Conservation (phyloP, 2,113 vertebrate genomes). For the Boleophthalmus pectinirostris region DNA sequence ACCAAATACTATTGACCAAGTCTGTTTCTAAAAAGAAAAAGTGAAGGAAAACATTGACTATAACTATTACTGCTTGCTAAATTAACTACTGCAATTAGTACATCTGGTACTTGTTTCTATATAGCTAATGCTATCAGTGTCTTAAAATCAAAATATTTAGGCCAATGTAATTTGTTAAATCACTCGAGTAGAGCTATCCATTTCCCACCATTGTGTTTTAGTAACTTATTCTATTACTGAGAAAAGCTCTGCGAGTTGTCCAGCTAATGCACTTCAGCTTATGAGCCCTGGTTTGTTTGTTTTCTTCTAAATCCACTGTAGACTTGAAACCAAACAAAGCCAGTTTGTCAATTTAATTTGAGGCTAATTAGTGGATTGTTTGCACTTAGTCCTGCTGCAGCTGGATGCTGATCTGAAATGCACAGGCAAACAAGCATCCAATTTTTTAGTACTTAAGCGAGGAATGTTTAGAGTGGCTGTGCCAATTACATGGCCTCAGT, state of each 20-base stretch:
- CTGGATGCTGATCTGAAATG: slow-evolving; percentile 8
- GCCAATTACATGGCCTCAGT: slow-evolving; percentile 13
- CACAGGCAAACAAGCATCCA: slow-evolving; percentile 6
- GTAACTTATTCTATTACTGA: slow-evolving; percentile 5
- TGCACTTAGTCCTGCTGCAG: background rate
- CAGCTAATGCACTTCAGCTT: background rate
- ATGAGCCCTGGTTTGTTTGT: slow-evolving; percentile 2
- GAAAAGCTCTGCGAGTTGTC: slow-evolving; percentile 4
- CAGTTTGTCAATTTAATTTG: slow-evolving; percentile 12
- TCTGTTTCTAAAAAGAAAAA: background rate
- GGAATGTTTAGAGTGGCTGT: slow-evolving; percentile 14
- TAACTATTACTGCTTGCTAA: background rate
- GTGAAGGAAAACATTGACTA: background rate
- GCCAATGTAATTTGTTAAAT: too few species aligned
- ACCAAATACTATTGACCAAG: slow-evolving; percentile 7
- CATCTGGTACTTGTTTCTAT: background rate
- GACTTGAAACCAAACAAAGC: slow-evolving; percentile 8
- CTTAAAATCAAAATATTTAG: too few species aligned
- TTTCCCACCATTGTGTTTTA: background rate
- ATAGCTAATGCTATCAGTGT: background rate
- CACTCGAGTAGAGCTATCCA: background rate
- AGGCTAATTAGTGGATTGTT: slow-evolving; percentile 9
- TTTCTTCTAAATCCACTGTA: background rate
- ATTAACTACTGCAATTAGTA: background rate
- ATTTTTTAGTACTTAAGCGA: slow-evolving; percentile 10